These are phyloP conservation scores for Pristionchus entomophagus DNA, from an alignment of 2,888 invertebrate genomes.

Conservation along the genomic window DNA sequence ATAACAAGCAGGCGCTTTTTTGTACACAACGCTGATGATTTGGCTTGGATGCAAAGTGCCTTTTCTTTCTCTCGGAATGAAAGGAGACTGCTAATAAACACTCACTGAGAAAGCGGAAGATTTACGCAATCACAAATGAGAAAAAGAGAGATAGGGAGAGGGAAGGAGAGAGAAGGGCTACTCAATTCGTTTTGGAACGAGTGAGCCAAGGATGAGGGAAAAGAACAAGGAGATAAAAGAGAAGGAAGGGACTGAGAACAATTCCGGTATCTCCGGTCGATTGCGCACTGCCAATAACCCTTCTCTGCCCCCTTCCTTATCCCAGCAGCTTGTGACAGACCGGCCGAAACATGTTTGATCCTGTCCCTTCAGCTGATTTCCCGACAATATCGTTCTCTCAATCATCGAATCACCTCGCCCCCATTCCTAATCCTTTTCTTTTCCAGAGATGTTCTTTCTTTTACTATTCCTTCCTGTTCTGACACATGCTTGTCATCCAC, in stretches of 20 bases:
- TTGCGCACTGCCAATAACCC: conserved; percentile 37
- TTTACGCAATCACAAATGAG: not conserved
- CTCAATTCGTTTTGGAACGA: conserved; percentile 31
- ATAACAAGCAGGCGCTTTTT: too few relatives aligned
- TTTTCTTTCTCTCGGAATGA: too few relatives aligned
- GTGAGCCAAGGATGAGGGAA: not conserved
- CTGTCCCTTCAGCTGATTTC: not conserved
- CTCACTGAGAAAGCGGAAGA: not conserved
- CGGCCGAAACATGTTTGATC: conserved; percentile 25
- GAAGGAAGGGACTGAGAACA: conserved; percentile 6
- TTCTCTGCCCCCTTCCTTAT: conserved; percentile 2
- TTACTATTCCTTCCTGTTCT: conserved; percentile 9
- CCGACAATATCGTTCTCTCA: not conserved
- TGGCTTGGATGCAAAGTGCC: too few relatives aligned
- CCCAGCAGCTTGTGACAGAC: not conserved
- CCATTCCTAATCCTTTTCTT: not conserved
- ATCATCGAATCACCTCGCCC: not conserved
- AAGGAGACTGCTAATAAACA: not conserved
- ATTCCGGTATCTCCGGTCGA: conserved; percentile 16
- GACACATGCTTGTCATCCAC: conserved; percentile 60
- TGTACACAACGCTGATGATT: too few relatives aligned
- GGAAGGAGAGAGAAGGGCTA: not conserved
- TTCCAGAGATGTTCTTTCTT: conserved; percentile 10
- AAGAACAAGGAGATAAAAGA: conserved; percentile 35
- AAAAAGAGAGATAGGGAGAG: not conserved